phyloP scores from a whole-genome alignment of 2,888 invertebrate genomes.

The Azorinus chamasolen region DNA sequence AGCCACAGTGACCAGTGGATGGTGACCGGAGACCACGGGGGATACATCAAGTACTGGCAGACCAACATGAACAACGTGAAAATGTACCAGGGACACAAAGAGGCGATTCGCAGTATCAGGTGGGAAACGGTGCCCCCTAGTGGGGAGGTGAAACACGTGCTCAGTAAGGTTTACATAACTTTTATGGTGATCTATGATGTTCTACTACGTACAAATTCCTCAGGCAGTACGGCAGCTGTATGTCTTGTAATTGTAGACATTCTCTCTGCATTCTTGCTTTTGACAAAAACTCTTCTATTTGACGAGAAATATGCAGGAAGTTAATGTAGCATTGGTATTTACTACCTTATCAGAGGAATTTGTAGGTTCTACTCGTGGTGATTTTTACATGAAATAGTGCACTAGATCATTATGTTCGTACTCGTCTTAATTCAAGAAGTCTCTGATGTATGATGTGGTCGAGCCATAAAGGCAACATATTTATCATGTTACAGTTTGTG shows the following conservation, averaged over 20 bases:
- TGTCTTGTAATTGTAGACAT: too few species aligned
- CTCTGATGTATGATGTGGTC: not conserved
- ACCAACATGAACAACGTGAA: conserved; percentile 99
- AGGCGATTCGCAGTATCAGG: conserved; percentile 99
- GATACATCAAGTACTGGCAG: conserved; percentile 99
- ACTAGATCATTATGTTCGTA: too few species aligned
- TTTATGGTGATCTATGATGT: too few species aligned
- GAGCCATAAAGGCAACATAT: conserved; percentile 27
- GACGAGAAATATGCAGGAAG: conserved; percentile 28
- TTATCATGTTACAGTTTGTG: not conserved
- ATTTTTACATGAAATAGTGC: too few species aligned
- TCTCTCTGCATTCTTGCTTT: too few species aligned
- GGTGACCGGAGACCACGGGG: conserved; percentile 99
- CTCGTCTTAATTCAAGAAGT: too few species aligned
- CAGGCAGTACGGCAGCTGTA: too few species aligned
- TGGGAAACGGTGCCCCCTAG: conserved; percentile 86
- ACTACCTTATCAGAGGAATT: too few species aligned
- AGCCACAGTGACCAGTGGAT: conserved; percentile 99
- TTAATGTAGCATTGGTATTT: not conserved
- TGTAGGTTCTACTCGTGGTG: too few species aligned
- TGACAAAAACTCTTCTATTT: conserved; percentile 38
- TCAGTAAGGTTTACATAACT: conserved; percentile 58
- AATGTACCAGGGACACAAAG: conserved; percentile 99
- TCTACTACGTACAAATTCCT: too few species aligned
- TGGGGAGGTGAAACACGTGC: conserved; percentile 18